Evolutionary conservation across 2,888 invertebrate species (phyloP), one percentile per base, ranked within the genome.

Genomic region (Hyppa rectilinea): DNA sequence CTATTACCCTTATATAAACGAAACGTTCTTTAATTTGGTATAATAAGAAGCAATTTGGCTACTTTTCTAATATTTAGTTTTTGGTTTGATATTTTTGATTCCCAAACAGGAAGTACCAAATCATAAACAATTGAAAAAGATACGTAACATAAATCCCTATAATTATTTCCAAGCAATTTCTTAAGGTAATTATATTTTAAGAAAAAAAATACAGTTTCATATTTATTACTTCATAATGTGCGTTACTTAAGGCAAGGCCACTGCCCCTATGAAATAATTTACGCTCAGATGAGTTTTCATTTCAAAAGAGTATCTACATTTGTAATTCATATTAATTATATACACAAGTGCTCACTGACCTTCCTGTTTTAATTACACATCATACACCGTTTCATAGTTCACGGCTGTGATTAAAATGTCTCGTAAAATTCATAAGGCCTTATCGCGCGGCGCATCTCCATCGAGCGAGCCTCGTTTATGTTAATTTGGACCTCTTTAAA

Each of bases 371-470:
- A 95, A 95, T 95, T 94, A 92, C 89, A 88, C 87, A 87, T 89
- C 89, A 87, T 89, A 87, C 90, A 88, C 87, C 84, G 92, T 91
- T 92, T 92, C 95, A 95, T 95, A 96, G 95, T 96, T 96, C 95
- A 96, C 95, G 94, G 94, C 91, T 93, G 90, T 93, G 92, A 93
- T 94, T 95, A 94, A 93, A 94, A 92, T 91, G 93, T 94, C 93
- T 94, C 87, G 87, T 93, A 91, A 93, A 92, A 91, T 90, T 92
- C 93, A 92, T 92, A 90, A 90, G 85, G 81, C 85, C 82, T 88
- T 93, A 94, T 94, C 93, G 87, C 80, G 67, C 71, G 79, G 85
- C 74, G 87, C 88, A 93, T 95, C 93, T 92, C 80, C 84, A 87
- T 84, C 85, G 87, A 86, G 85, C 87, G 85, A 84, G 85, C 87